phyloP scores from a whole-genome alignment of 2,113 vertebrate species.

The Muntiacus reevesi region DNA sequence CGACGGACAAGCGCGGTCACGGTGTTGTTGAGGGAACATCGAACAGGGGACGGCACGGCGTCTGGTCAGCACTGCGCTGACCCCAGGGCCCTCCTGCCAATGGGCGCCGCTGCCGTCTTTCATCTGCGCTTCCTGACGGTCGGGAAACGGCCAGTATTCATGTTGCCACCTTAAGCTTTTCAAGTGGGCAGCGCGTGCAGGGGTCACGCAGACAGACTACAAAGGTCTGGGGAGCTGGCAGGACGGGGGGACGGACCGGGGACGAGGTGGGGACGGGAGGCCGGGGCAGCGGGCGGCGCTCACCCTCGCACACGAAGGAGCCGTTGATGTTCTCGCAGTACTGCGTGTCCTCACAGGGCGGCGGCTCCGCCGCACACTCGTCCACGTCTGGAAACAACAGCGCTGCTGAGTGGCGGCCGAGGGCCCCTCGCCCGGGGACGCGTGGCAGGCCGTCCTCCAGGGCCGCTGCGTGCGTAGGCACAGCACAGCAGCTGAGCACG shows the following conservation, averaged over 20 bases:
- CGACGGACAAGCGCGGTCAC: rapidly evolving
- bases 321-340: constrained; percentile 91
- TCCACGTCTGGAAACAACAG: constrained; percentile 86
- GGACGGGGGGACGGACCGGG: rapidly evolving
- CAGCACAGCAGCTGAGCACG: rapidly evolving
- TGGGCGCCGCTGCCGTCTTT: rapidly evolving
- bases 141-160: rapidly evolving
- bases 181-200: rapidly evolving
- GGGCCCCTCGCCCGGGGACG: rapidly evolving
- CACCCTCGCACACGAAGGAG: constrained; percentile 91
- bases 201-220: rapidly evolving
- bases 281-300: neutral
- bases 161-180: rapidly evolving
- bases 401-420: rapidly evolving
- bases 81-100: neutral
- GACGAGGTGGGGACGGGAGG: neutral
- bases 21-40: rapidly evolving
- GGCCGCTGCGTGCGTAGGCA: neutral
- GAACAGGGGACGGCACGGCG: rapidly evolving
- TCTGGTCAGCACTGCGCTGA: rapidly evolving
- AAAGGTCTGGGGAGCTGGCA: neutral
- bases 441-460: rapidly evolving
- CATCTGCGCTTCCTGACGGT: rapidly evolving
- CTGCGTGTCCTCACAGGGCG: constrained; percentile 85
- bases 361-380: constrained; percentile 85